These are phyloP conservation scores for Malacosoma neustria DNA, from an alignment of 2,888 invertebrate genomes.

Conservation along the genomic window DNA sequence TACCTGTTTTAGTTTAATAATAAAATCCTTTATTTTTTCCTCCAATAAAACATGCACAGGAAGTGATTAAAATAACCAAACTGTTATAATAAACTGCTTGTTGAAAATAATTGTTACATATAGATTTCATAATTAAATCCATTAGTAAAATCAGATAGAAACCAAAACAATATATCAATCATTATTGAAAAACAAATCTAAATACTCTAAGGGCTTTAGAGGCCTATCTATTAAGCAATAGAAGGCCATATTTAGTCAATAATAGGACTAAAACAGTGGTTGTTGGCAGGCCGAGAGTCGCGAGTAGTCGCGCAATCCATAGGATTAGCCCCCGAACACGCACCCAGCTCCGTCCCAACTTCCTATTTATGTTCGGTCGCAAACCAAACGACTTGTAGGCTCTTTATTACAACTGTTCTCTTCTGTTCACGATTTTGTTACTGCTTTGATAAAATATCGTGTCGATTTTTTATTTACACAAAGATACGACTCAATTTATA, in stretches of 20 bases:
- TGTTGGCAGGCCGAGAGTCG: slow-evolving; percentile 20
- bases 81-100: no score
- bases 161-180: no score
- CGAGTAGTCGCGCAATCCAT: slow-evolving; percentile 47
- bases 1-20: no score
- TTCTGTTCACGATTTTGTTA: slow-evolving; percentile 60
- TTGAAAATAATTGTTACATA: no score
- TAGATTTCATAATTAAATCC: no score
- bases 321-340: slow-evolving; percentile 65
- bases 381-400: slow-evolving; percentile 71
- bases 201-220: no score
- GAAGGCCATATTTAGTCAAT: slow-evolving; percentile 37
- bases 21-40: no score
- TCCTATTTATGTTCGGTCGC: slow-evolving; percentile 63
- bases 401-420: slow-evolving; percentile 72
- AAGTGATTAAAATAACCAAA: no score
- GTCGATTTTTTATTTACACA: slow-evolving; percentile 42
- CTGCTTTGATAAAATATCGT: slow-evolving; percentile 57
- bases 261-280: slow-evolving; percentile 42
- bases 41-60: no score
- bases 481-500: slow-evolving; percentile 20
- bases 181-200: no score
- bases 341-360: slow-evolving; percentile 42
- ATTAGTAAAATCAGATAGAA: no score
- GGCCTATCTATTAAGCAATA: background rate